Conservation (phyloP, 2,888 invertebrate genomes). For the Ophion costatus region DNA sequence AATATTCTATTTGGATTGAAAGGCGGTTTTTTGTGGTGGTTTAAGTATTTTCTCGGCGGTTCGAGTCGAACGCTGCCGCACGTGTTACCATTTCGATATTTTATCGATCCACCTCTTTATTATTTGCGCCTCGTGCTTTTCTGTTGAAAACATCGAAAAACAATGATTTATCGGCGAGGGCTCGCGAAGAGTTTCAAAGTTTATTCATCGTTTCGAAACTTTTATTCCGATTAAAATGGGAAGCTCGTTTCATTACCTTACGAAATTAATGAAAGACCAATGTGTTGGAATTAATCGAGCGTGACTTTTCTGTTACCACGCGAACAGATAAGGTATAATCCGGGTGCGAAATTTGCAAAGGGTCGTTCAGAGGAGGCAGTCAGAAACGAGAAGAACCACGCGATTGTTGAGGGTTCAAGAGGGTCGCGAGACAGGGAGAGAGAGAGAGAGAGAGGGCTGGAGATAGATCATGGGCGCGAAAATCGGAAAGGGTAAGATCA, state of each 20-base stretch:
- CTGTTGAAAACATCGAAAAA: background rate
- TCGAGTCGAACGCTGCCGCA: background rate
- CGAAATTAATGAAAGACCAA: constrained; percentile 33
- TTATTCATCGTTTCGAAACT: background rate
- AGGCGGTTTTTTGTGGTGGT: background rate
- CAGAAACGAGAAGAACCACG: background rate
- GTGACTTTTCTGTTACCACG: constrained; percentile 29
- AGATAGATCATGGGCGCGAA: constrained; percentile 26
- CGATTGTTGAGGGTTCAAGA: constrained; percentile 1
- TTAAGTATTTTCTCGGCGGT: background rate
- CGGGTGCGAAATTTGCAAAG: constrained; percentile 41
- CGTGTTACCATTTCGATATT: background rate
- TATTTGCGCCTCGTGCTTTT: background rate
- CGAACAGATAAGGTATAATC: constrained; percentile 22
- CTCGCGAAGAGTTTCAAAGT: background rate
- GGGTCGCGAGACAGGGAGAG: constrained; percentile 4
- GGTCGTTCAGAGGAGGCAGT: constrained; percentile 14
- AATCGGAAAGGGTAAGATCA: constrained; percentile 58
- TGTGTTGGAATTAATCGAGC: constrained; percentile 42
- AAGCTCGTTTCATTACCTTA: background rate
- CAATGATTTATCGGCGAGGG: background rate
- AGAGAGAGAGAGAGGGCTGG: constrained; percentile 17
- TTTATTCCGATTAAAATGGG: background rate
- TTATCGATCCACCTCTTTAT: background rate
- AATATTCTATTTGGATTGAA: constrained; percentile 12